Base-by-base conservation (phyloP, 2,113 vertebrate genomes). In the Choloepus hoffmanni region DNA sequence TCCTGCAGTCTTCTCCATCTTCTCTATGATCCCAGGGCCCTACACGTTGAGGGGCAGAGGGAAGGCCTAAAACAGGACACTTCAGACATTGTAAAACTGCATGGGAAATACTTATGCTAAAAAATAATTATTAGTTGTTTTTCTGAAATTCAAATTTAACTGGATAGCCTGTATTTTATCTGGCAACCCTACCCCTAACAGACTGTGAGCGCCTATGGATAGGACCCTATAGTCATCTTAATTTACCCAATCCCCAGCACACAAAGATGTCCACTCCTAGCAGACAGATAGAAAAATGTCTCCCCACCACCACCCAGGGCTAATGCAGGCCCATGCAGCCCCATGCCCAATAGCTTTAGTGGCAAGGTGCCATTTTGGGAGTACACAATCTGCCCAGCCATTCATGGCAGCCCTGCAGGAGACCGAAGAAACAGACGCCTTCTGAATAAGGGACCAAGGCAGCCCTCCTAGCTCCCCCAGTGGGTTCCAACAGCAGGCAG, bases 351-450 rank as follows among this genome's bases (percentile, higher is more conserved):
- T 2, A 16, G 9, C 74, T 91, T 68, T 36, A 3, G 50, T 2
- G 26, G 30, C 55, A n/a, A 89, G n/a, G 53, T 18, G 50, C 40
- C 26, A 15, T 84, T 90, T 67, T n/a, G 33, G 33, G 15, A 43
- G 82, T 65, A 21, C 0, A 30, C 73, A 53, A 26, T 82, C 83
- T 82, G 67, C 78, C 36, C 50, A 2, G 0, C 62, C 16, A 0
- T 60, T 24, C 79, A 3, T 3, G 36, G 82, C 24, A 26, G 36
- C 26, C 48, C 73, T 33, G 36, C 43, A 14, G 81, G 72, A 48
- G 23, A 53, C 58, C 86, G 79, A 78, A 48, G 36, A 67, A 86
- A 67, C 84, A 95, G 92, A 48, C 76, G 77, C 67, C 60, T 92
- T 36, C 88, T 65, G 33, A 85, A 28, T 4, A 36, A 84, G 13